Percentiles rank a stretch among this genome's conserved stretches.
Conservation (phyloP, 2,113 vertebrate species). For the Progne subis region DNA sequence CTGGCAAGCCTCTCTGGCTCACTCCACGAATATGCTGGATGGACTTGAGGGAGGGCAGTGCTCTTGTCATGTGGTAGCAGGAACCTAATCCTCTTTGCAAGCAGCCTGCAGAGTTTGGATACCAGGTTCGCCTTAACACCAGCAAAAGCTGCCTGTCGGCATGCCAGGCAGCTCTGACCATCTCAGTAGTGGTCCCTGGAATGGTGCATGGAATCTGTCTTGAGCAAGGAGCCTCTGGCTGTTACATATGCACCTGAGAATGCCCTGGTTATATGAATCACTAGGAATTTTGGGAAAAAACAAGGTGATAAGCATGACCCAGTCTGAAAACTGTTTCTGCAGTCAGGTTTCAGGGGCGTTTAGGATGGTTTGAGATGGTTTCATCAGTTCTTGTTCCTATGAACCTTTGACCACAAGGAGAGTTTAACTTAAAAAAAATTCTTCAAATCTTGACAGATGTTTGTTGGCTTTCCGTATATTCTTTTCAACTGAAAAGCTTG, state of each 20-base stretch:
- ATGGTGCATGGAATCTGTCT: neutral
- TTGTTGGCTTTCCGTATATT: neutral
- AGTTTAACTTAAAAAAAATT: neutral
- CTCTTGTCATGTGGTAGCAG: neutral
- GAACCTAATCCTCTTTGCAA: slow-evolving; percentile 1
- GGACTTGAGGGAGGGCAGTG: neutral
- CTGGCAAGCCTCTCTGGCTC: neutral
- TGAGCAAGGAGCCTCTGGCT: neutral
- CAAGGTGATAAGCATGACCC: neutral
- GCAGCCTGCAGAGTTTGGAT: neutral
- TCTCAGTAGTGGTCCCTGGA: neutral
- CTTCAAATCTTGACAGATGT: neutral
- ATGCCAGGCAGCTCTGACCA: neutral
- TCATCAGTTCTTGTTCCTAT: neutral
- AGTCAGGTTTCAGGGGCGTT: neutral
- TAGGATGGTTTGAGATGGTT: neutral
- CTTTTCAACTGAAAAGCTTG: neutral
- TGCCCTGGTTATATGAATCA: neutral
- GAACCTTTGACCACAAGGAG: neutral
- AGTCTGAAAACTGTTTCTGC: neutral
- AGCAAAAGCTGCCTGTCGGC: neutral
- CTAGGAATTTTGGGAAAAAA: neutral
- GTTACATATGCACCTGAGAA: neutral
- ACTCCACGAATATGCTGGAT: neutral
- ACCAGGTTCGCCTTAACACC: neutral